These are phyloP conservation scores for Oscarella lobularis DNA, from an alignment of 37 sponge, comb jelly and placozoan species.

Conservation along the genomic window DNA sequence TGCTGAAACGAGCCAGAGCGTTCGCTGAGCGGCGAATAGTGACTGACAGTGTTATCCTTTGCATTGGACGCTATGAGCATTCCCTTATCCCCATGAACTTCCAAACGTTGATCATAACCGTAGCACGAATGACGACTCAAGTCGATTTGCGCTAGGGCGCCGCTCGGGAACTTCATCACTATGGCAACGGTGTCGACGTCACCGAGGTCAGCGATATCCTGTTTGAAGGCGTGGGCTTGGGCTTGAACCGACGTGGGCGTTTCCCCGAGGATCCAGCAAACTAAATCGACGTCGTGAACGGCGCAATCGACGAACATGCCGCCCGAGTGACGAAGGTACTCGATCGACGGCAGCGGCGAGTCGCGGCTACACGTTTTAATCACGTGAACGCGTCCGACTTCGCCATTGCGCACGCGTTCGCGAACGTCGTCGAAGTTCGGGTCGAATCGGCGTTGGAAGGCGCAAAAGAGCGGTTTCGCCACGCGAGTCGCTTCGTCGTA, in stretches of 20 bases:
- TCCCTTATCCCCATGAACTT: constrained; percentile 66
- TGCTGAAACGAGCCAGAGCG: constrained; percentile 8
- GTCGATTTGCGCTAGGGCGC: constrained; percentile 47
- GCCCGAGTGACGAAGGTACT: constrained; percentile 47
- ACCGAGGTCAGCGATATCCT: constrained; percentile 29
- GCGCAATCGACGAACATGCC: constrained; percentile 76
- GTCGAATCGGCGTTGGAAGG: constrained; percentile 76
- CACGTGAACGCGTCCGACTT: constrained; percentile 45
- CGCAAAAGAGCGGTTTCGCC: constrained; percentile 45
- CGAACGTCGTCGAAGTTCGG: constrained; percentile 19
- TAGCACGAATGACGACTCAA: constrained; percentile 59
- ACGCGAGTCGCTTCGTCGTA: constrained; percentile 21
- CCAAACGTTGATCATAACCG: constrained; percentile 72
- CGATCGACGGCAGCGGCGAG: constrained; percentile 51
- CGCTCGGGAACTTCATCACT: constrained; percentile 55
- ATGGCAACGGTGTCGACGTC: constrained; percentile 73
- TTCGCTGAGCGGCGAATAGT: constrained; percentile 2
- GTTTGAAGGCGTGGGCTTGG: constrained; percentile 17
- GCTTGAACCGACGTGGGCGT: constrained; percentile 35
- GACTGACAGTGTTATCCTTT: constrained; percentile 10
- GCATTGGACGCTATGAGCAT: constrained; percentile 42
- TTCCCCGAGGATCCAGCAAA: constrained; percentile 56
- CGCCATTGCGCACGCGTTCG: neutral
- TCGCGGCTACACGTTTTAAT: constrained; percentile 54
- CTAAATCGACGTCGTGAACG: constrained; percentile 70